phyloP scores from a whole-genome alignment of 2,113 vertebrate species.

The Salvelinus alpinus region DNA sequence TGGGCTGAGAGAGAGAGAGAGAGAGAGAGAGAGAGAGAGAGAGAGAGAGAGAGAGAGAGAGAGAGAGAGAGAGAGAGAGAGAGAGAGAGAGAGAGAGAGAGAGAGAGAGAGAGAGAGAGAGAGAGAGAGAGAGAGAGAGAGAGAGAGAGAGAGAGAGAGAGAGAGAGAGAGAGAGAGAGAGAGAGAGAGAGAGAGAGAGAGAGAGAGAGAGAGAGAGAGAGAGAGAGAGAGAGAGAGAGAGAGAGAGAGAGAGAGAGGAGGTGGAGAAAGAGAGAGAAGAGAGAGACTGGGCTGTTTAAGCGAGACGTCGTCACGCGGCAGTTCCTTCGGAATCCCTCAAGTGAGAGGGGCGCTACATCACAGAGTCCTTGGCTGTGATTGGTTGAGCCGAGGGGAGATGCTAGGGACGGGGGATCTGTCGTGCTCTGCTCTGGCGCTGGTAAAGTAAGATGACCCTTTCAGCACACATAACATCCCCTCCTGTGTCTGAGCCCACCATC shows the following conservation, averaged over 20 bases:
- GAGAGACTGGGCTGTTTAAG: conserved; percentile 73
- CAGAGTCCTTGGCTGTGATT: conserved; percentile 78
- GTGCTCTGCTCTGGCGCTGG: conserved; percentile 46
- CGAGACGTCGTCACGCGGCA: conserved; percentile 78
- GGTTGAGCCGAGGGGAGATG: conserved; percentile 70
- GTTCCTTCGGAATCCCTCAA: conserved; percentile 90
- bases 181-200: not conserved
- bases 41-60: conserved; percentile 2
- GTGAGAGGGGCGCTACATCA: conserved; percentile 79
- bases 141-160: conserved; percentile 44
- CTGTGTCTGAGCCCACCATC: conserved; percentile 9
- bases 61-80: conserved; percentile 42
- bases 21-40: too few species aligned
- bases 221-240: too few species aligned
- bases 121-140: not conserved
- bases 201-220: not conserved
- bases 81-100: not conserved
- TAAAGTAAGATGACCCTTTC: conserved; percentile 79
- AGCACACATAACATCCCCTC: conserved; percentile 65
- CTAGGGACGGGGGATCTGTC: conserved; percentile 38
- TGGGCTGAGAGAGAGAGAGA: conserved; percentile 19
- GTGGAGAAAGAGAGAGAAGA: conserved; percentile 10
- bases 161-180: not conserved
- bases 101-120: conserved; percentile 47
- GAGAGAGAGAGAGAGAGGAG: not conserved